Evolutionary conservation across 2,113 vertebrate species (phyloP).

Genomic region (Pelmatolapia mariae): DNA sequence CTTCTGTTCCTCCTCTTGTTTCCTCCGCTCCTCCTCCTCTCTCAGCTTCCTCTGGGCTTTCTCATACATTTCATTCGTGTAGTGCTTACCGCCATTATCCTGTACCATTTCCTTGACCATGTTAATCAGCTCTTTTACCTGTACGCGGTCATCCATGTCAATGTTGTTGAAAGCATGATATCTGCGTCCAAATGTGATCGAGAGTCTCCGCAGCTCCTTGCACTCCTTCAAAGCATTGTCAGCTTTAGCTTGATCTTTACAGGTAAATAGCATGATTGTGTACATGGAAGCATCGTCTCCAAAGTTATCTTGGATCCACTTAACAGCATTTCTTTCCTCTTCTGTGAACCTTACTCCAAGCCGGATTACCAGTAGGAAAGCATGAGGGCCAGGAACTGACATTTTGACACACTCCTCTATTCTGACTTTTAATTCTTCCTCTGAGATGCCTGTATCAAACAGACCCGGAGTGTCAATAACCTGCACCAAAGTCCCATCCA

Average conservation of each 20-base stretch:
- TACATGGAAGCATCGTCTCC: constrained; percentile 62
- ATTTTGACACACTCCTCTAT: constrained; percentile 59
- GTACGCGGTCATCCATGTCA: constrained; percentile 27
- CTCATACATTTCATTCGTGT: constrained; percentile 64
- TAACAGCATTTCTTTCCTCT: constrained; percentile 59
- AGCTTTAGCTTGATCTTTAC: constrained; percentile 60
- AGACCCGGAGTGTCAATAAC: constrained; percentile 72
- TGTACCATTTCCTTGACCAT: constrained; percentile 62
- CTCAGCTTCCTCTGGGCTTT: constrained; percentile 45
- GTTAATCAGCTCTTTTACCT: constrained; percentile 53
- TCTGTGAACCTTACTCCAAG: constrained; percentile 62
- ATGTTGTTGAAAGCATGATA: constrained; percentile 69
- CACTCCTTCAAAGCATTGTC: constrained; percentile 51
- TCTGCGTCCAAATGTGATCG: constrained; percentile 49
- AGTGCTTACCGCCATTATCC: constrained; percentile 56
- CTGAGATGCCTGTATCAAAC: constrained; percentile 51
- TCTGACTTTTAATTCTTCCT: constrained; percentile 40
- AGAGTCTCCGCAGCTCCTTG: constrained; percentile 53
- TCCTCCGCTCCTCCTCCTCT: constrained; percentile 49
- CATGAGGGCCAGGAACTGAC: constrained; percentile 66
- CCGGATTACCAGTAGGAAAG: constrained; percentile 66
- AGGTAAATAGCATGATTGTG: constrained; percentile 69
- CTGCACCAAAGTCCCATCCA: constrained; percentile 48
- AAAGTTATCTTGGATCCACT: constrained; percentile 72
- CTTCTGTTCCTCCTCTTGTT: constrained; percentile 51